Percentiles rank a stretch among this genome's conserved stretches.
Conservation (phyloP, 2,113 vertebrate species). For the Cynopterus brachyotis region DNA sequence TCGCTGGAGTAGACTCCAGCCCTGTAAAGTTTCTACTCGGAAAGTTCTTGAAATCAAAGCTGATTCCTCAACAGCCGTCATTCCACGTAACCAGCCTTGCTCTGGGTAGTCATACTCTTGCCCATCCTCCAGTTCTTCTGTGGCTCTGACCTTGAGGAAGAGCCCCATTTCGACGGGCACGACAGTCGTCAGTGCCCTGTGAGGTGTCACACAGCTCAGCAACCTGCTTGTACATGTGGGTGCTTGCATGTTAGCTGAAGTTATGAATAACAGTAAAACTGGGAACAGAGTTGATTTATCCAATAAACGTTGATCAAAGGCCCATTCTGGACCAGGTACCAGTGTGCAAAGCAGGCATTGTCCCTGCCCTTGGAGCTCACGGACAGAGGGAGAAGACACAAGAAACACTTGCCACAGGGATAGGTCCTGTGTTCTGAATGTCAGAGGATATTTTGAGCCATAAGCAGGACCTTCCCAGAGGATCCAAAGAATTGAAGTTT, state of each 20-base stretch:
- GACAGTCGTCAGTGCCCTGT: not conserved
- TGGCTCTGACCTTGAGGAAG: not conserved
- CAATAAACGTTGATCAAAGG: not conserved
- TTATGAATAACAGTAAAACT: not conserved
- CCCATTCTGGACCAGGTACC: not conserved
- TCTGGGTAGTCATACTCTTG: not conserved
- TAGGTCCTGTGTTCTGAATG: not conserved
- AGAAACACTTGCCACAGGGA: not conserved
- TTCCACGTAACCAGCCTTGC: not conserved
- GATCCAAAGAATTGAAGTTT: conserved; percentile 10
- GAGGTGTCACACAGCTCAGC: not conserved
- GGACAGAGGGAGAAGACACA: not conserved
- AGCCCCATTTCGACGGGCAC: not conserved
- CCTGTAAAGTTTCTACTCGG: not conserved
- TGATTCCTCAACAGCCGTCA: not conserved
- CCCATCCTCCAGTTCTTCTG: not conserved
- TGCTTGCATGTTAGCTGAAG: not conserved
- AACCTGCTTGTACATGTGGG: not conserved
- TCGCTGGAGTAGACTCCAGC: not conserved
- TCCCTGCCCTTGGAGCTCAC: not conserved
- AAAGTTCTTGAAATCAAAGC: not conserved
- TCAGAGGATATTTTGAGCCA: not conserved
- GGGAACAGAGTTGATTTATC: not conserved
- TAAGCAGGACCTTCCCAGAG: not conserved
- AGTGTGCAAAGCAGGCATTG: not conserved